A percentile compares a stretch with the other conserved stretches of the same genome.
These are phyloP conservation scores for Sphecodes monilicornis DNA, from an alignment of 2,888 invertebrate species.

Conservation along the genomic window DNA sequence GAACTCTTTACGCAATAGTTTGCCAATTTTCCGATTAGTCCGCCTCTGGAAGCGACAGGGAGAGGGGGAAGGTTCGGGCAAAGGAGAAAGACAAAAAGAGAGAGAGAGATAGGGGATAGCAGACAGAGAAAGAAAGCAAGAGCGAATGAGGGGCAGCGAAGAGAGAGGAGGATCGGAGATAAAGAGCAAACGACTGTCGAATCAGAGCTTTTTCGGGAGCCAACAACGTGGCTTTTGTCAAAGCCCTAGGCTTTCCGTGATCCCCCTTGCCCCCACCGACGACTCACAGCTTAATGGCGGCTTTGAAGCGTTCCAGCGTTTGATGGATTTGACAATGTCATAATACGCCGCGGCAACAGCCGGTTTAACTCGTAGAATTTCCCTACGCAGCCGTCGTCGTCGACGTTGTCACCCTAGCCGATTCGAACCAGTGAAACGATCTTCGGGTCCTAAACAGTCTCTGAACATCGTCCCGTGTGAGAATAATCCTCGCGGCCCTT, in stretches of 20 bases:
- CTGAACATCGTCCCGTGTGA: constrained; percentile 35
- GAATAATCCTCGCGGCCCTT: constrained; percentile 67
- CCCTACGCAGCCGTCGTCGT: constrained; percentile 6
- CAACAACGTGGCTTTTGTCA: constrained; percentile 62
- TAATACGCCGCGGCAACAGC: constrained; percentile 70
- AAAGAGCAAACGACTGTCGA: constrained; percentile 43
- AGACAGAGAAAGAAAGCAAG: not conserved
- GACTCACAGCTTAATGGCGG: constrained; percentile 67
- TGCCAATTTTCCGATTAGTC: constrained; percentile 65
- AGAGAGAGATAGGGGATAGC: not conserved
- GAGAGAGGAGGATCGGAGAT: constrained; percentile 8
- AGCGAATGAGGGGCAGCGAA: not conserved
- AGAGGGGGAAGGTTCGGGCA: not conserved
- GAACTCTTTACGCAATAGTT: constrained; percentile 52
- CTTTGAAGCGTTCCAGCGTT: constrained; percentile 76
- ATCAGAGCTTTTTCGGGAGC: constrained; percentile 64
- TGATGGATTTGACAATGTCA: constrained; percentile 78
- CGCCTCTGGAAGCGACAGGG: constrained; percentile 2
- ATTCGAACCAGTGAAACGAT: constrained; percentile 2
- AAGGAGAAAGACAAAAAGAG: not conserved
- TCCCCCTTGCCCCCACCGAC: constrained; percentile 19
- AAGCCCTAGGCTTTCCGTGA: constrained; percentile 54
- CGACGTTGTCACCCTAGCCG: constrained; percentile 8
- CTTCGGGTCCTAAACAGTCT: constrained; percentile 56
- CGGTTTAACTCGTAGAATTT: constrained; percentile 61